A percentile compares a stretch with the other conserved stretches of the same genome.
These are phyloP conservation scores for Labeo calbasu DNA, from an alignment of 2,797 vertebrate genomes.

Conservation along the genomic window DNA sequence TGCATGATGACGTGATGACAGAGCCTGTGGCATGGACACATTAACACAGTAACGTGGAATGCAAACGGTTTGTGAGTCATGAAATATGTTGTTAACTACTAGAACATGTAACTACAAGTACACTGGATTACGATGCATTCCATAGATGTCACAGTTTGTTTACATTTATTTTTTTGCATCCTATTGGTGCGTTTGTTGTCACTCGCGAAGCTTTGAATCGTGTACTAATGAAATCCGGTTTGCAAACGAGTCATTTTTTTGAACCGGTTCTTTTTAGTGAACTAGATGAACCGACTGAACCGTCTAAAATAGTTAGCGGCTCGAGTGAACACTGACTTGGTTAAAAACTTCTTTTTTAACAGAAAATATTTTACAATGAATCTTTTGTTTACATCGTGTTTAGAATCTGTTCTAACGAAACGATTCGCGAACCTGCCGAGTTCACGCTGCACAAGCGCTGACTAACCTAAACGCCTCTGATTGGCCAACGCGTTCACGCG, in stretches of 20 bases:
- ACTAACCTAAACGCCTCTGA: background rate
- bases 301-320: background rate
- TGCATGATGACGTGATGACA: conserved; percentile 1
- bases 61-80: background rate
- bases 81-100: background rate
- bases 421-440: background rate
- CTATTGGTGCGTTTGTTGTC: background rate
- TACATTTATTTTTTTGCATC: background rate
- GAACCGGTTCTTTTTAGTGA: background rate
- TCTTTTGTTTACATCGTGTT: background rate
- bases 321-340: background rate
- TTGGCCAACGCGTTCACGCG: background rate
- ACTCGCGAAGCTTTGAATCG: no score
- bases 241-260: background rate
- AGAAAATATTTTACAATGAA: background rate
- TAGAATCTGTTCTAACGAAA: background rate
- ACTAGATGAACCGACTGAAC: background rate
- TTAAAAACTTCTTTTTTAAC: no score
- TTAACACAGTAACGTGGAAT: conserved; percentile 16
- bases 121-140: background rate
- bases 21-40: background rate
- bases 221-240: no score
- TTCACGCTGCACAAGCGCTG: background rate
- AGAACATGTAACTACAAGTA: background rate
- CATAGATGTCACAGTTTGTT: background rate